These are phyloP conservation scores for Silurus asotus DNA, from an alignment of 2,113 vertebrate species.

Conservation along the genomic window DNA sequence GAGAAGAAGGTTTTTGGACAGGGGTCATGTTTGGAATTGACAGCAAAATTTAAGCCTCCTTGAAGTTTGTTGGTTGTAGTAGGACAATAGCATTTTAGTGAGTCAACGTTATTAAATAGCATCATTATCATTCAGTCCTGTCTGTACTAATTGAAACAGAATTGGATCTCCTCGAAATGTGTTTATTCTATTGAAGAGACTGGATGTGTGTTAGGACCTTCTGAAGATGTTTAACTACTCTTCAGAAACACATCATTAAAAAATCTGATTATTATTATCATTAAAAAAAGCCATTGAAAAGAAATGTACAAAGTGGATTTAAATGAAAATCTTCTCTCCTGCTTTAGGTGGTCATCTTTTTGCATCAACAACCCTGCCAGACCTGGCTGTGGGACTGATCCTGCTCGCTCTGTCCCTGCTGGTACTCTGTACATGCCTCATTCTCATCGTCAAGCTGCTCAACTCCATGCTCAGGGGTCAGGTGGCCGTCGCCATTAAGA, in stretches of 20 bases:
- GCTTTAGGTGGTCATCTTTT: conserved; percentile 85
- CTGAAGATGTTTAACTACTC: not conserved
- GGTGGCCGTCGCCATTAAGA: conserved; percentile 92
- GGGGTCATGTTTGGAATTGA: conserved; percentile 17
- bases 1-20: conserved; percentile 15
- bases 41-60: conserved; percentile 33
- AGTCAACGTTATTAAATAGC: not conserved
- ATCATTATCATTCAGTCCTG: not conserved
- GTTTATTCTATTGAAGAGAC: not conserved
- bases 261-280: not conserved
- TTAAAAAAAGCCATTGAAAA: not conserved
- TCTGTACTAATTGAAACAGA: not conserved
- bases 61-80: conserved; percentile 17
- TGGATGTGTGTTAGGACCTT: not conserved
- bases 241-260: no score
- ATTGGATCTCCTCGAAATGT: not conserved
- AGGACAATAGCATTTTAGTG: not conserved
- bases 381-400: conserved; percentile 86
- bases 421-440: conserved; percentile 86
- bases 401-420: conserved; percentile 82
- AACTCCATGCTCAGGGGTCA: conserved; percentile 94
- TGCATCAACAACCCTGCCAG: conserved; percentile 68
- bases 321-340: not conserved
- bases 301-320: not conserved
- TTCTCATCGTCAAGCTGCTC: conserved; percentile 92